Base-by-base conservation (phyloP, 2,113 vertebrate genomes). In the Camelus dromedarius region DNA sequence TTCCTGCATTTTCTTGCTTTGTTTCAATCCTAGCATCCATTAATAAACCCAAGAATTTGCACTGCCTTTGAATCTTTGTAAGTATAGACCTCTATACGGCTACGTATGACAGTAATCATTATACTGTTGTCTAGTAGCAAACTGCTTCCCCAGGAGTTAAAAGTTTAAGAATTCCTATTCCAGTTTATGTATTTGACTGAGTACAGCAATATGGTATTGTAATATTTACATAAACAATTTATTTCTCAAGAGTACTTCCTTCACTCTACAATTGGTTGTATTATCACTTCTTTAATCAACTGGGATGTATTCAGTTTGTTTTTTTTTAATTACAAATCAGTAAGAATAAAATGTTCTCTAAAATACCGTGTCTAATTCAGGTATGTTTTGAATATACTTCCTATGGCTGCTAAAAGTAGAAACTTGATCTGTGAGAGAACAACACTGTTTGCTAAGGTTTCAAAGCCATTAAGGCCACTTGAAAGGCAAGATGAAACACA, bases 21-120 rank as follows among this genome's bases (percentile, higher is more conserved):
- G 93, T 83, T 89, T 96, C 60, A 93, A 86, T 83, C 79, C 85
- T 91, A 60, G 75, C 62, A 91, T 81, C 58, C 0, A 1, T 89
- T 93, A 97, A 89, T 73, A 97, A 96, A 42, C 30, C 88, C 93
- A 97, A 77, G 35, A 48, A 91, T 95, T 58, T 50, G 20, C 54
- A 60, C 70, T 95, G n/a, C n/a, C 19, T 96, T 95, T 95, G 86
- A n/a, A 86, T 42, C 72, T 28, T 11, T 50, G 32, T 80, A 48
- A 95, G 91, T 91, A 89, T 2, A 92, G n/a, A 8, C 46, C 30
- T 73, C 35, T 72, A 70, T 96, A 28, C 22, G 58, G 48, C 12
- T 22, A 58, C 1, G 8, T 96, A 93, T 92, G 50, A 93, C 96
- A 69, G 70, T 42, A 73, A 85, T 82, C 18, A 42, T 66, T 69